Conservation (phyloP, 2,797 vertebrate species). For the Pangasius sanitwongsei region DNA sequence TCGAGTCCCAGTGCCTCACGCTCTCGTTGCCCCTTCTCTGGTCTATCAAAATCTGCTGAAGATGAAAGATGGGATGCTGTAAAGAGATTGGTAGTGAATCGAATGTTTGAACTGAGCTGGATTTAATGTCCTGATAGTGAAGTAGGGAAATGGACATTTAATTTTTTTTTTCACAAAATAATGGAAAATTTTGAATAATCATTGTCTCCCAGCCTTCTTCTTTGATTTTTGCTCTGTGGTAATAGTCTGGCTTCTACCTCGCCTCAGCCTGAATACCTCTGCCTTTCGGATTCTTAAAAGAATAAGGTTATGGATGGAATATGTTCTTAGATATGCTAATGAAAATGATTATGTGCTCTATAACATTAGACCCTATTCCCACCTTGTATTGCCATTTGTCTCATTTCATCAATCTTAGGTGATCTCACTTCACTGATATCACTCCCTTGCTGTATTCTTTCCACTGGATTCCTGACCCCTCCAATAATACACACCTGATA, state of each 20-base stretch:
- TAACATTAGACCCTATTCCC: neutral
- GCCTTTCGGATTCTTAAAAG: neutral
- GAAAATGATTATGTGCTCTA: conserved; percentile 5
- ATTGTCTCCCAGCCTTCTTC: neutral
- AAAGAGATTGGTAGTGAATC: neutral
- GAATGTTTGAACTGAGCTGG: neutral
- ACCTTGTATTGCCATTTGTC: conserved; percentile 3
- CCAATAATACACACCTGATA: neutral
- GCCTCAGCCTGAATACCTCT: neutral
- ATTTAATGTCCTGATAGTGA: conserved; percentile 2
- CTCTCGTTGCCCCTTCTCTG: conserved; percentile 30
- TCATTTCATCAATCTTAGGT: neutral
- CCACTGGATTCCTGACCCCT: neutral
- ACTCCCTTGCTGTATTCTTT: neutral
- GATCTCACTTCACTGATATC: neutral
- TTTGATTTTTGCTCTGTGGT: neutral
- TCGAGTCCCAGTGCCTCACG: conserved; percentile 27
- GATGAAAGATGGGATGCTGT: conserved; percentile 1
- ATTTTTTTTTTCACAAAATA: conserved; percentile 15
- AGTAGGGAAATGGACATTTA: conserved; percentile 1
- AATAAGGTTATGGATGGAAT: neutral
- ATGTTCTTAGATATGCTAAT: conserved; percentile 26
- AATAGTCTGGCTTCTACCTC: neutral
- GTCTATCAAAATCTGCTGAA: conserved; percentile 21
- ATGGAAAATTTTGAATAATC: neutral